Base-by-base conservation (phyloP, 2,113 vertebrate species). In the Macquaria ambigua region DNA sequence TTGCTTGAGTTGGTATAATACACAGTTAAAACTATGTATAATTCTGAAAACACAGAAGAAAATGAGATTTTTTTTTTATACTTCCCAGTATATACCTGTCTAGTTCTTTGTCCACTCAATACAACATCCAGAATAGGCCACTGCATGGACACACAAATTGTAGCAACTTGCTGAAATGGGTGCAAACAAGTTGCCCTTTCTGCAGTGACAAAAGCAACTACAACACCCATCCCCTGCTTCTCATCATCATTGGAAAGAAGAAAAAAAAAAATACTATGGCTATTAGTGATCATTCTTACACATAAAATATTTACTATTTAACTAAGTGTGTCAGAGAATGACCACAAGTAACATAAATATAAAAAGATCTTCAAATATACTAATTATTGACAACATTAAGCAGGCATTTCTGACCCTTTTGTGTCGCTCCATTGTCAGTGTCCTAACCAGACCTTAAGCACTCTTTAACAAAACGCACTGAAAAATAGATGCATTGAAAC, bases 401-500 rank as follows among this genome's bases (percentile, higher is more conserved):
- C 87, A 87, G 86, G 77, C n/a, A 1, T 83, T 58, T 77, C 53
- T 79, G 66, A 58, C 74, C 20, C 64, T 25, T 50, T 1, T n/a
- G 28, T 58, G 70, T 77, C 81, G 78, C 43, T 75, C 39, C 39
- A 31, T 71, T 86, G 75, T 88, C 85, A 73, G 67, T 56, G 31
- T 86, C 69, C 70, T 20, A 77, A 76, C 28, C 25, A 53, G 46
- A 64, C 67, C 50, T 23, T 79, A 21, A 71, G 55, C 50, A 55
- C 37, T 81, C 56, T 74, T 48, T 48, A 75, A 88, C 67, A 86
- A 66, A 87, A 87, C 28, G 23, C 81, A 93, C 88, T 64, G 67
- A 92, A 94, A 94, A 94, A 92, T 90, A 92, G 77, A 90, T 79
- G 85, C 83, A 89, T 86, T 70, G 68, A 73, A 87, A 77, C 71